These are phyloP conservation scores for Synergus gifuensis DNA, from an alignment of 2,888 invertebrate species.

Conservation along the genomic window DNA sequence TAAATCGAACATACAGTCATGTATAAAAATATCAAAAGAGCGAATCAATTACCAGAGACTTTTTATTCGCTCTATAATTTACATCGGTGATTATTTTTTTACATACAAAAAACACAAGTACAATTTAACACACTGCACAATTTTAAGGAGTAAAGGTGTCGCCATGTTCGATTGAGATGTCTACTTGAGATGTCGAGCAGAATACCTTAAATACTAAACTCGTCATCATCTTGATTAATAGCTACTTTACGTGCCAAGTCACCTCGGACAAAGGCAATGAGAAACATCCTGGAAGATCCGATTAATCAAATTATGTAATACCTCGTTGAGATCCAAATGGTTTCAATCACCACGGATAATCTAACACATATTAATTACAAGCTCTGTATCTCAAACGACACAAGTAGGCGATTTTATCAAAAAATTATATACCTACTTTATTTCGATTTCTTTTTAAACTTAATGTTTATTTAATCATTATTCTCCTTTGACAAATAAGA, in stretches of 20 bases:
- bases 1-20: too few relatives aligned
- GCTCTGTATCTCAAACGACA: neutral
- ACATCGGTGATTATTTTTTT: neutral
- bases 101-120: neutral
- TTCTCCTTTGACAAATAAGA: too few relatives aligned
- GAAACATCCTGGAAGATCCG: constrained; percentile 21
- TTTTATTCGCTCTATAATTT: neutral
- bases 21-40: neutral
- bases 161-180: constrained; percentile 34
- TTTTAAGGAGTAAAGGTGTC: neutral
- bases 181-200: constrained; percentile 34
- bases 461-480: neutral
- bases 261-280: constrained; percentile 24
- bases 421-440: neutral
- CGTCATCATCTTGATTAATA: constrained; percentile 36
- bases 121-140: neutral
- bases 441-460: neutral
- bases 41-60: neutral
- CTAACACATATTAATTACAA: constrained; percentile 23
- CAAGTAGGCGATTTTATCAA: neutral
- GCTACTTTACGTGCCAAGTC: constrained; percentile 33
- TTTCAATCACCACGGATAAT: constrained; percentile 25
- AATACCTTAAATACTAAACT: constrained; percentile 23
- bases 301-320: constrained; percentile 34
- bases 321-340: constrained; percentile 22